phyloP scores from a whole-genome alignment of 2,888 invertebrate genomes.

The Hipparchia semele region DNA sequence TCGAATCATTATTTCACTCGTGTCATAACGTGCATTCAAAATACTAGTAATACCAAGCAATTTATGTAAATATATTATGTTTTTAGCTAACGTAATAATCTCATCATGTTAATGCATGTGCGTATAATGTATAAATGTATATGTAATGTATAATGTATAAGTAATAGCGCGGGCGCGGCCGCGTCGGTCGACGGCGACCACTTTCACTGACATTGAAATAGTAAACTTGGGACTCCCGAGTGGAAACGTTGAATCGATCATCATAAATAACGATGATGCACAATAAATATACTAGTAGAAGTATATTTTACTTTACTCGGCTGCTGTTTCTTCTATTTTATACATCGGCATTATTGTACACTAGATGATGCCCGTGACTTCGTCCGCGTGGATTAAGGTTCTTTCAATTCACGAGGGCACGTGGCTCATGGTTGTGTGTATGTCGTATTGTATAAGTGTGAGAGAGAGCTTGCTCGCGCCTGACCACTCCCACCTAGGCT shows the following conservation, averaged over 20 bases:
- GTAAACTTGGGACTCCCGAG: constrained; percentile 36
- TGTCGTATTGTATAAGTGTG: too few relatives aligned
- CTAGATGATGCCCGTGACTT: too few relatives aligned
- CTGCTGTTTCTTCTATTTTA: neutral
- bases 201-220: constrained; percentile 70
- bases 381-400: too few relatives aligned
- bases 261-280: constrained; percentile 8
- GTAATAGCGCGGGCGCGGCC: constrained; percentile 46
- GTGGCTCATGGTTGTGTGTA: too few relatives aligned
- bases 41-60: neutral
- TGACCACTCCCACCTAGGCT: too few relatives aligned
- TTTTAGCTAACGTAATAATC: constrained; percentile 19
- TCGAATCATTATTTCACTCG: neutral
- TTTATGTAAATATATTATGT: constrained; percentile 17
- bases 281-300: neutral
- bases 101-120: constrained; percentile 20
- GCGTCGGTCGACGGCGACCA: constrained; percentile 46
- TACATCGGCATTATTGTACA: neutral
- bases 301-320: neutral
- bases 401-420: too few relatives aligned
- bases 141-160: constrained; percentile 33
- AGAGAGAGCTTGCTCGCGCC: too few relatives aligned
- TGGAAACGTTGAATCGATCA: constrained; percentile 28
- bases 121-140: constrained; percentile 19
- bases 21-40: neutral